These are phyloP conservation scores for Melanerpes formicivorus DNA, from an alignment of 2,113 vertebrate species.

Conservation along the genomic window DNA sequence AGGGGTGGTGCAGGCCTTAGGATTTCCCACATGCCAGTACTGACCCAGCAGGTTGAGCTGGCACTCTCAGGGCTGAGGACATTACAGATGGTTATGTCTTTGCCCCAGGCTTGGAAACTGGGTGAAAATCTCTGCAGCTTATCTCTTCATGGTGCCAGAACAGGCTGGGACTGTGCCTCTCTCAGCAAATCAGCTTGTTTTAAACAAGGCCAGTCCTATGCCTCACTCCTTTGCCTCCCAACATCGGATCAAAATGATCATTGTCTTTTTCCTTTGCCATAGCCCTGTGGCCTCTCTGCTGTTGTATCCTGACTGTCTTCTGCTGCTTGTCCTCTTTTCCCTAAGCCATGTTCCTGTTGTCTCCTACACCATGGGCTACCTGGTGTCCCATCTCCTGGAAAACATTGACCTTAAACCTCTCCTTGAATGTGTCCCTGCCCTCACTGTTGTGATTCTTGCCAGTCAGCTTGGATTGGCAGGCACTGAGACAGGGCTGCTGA, in stretches of 20 bases:
- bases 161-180: neutral
- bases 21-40: neutral
- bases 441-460: neutral
- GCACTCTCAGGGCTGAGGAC: neutral
- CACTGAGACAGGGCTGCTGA: neutral
- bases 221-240: neutral
- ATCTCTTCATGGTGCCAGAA: neutral
- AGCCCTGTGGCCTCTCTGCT: neutral
- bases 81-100: neutral
- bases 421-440: neutral
- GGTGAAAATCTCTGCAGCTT: neutral
- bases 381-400: neutral
- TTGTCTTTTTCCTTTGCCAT: neutral
- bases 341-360: neutral
- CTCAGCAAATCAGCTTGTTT: neutral
- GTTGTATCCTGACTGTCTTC: neutral
- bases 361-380: neutral
- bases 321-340: slow-evolving; percentile 13
- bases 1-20: neutral
- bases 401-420: neutral
- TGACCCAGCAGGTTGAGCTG: neutral
- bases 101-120: neutral
- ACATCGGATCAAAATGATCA: neutral
- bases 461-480: neutral
- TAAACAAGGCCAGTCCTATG: neutral